Base-by-base conservation (phyloP, 2,113 vertebrate species). In the Caracal caracal region DNA sequence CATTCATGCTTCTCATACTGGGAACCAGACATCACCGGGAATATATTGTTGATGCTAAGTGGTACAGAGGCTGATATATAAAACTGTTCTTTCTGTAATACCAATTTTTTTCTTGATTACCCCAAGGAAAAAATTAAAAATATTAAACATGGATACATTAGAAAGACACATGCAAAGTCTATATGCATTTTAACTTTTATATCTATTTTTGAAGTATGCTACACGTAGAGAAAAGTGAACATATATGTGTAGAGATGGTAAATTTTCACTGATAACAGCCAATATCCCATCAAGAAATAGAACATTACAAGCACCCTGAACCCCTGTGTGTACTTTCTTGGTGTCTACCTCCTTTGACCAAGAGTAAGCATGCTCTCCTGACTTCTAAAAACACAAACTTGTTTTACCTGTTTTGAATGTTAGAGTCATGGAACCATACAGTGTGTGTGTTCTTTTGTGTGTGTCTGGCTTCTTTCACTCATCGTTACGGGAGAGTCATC, bases 261-360 rank as follows among this genome's bases (percentile, higher is more conserved):
- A 89, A 37, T 76, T 88, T 92, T 89, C 51, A 56, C 12, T 49
- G 53, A n/a, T 28, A 20, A 37, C 33, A 73, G 22, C 15, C 24
- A 51, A 70, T 49, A 70, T 30, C 1, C 9, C 37, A 82, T 85
- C 66, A 86, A 78, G 26, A 81, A 82, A 40, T 24, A 51, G 65
- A 89, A 49, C 68, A 70, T 81, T 20, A 37, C 2, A 35, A 28
- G 16, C 24, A 70, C 19, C 15, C 10, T 2, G 75, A 7, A 2
- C 1, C 0, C 0, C 15, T 12, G 1, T 2, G 8, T 47, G 37
- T 9, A 28, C 6, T 2, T 79, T 70, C 40, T 28, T 33, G 26
- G 28, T 33, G 5, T 95, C n/a, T 73, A 4, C 17, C 17, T 80
- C 78, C 24, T 80, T 80, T 71, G 19, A 73, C n/a, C 8, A 43